These are phyloP conservation scores for Cheilinus undulatus DNA, from an alignment of 2,113 vertebrate genomes.

Conservation along the genomic window DNA sequence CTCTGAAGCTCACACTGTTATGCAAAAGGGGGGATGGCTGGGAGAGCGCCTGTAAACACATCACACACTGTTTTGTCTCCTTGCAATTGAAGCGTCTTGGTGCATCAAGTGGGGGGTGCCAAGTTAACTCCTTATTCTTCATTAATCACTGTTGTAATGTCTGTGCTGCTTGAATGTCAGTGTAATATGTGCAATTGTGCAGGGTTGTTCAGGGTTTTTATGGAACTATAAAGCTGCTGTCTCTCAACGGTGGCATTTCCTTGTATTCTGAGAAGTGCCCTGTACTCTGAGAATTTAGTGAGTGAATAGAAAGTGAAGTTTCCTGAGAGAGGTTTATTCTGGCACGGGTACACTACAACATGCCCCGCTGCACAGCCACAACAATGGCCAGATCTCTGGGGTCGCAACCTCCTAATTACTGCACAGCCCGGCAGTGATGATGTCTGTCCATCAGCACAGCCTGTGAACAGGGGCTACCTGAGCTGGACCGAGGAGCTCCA, in stretches of 20 bases:
- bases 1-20: slow-evolving; percentile 54
- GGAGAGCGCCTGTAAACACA: slow-evolving; percentile 62
- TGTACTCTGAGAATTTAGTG: slow-evolving; percentile 57
- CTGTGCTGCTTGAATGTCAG: slow-evolving; percentile 26
- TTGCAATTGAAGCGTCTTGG: slow-evolving; percentile 40
- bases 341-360: slow-evolving; percentile 58
- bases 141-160: slow-evolving; percentile 55
- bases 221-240: slow-evolving; percentile 64
- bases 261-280: slow-evolving; percentile 69
- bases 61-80: slow-evolving; percentile 60
- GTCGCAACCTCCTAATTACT: slow-evolving; percentile 78
- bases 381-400: slow-evolving; percentile 66
- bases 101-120: slow-evolving; percentile 49
- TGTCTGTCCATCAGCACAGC: slow-evolving; percentile 56
- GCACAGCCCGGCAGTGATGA: slow-evolving; percentile 63
- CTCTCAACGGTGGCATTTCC: slow-evolving; percentile 74
- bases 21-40: slow-evolving; percentile 47
- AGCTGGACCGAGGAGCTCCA: slow-evolving; percentile 51
- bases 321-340: slow-evolving; percentile 80
- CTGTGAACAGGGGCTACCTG: slow-evolving; percentile 72
- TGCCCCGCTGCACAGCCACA: slow-evolving; percentile 54
- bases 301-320: slow-evolving; percentile 75
- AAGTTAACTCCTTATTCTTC: slow-evolving; percentile 61
- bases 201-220: slow-evolving; percentile 26
- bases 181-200: slow-evolving; percentile 42